These are phyloP conservation scores for Callyntrura guangdongensis DNA, from an alignment of 2,888 invertebrate species.

Conservation along the genomic window DNA sequence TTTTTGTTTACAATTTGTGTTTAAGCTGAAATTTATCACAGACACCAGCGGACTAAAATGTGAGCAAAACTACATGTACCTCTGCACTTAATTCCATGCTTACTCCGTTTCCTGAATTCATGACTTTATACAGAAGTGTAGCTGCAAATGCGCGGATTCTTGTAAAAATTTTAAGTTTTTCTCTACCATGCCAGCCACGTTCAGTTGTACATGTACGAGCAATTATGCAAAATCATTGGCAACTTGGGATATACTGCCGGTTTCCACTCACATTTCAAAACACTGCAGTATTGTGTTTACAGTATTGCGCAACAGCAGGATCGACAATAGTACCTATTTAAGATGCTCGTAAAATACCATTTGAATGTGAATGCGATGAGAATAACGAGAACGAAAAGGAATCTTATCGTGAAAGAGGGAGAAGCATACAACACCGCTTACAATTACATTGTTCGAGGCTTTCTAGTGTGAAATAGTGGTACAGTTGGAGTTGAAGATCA, in stretches of 20 bases:
- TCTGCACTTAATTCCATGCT: too few species aligned
- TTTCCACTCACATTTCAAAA: neutral
- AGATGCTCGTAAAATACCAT: too few species aligned
- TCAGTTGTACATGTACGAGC: neutral
- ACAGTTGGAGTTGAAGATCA: neutral
- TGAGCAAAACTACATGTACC: neutral
- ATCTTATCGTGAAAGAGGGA: too few species aligned
- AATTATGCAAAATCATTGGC: conserved; percentile 41
- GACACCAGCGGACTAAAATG: neutral
- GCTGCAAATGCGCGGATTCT: neutral
- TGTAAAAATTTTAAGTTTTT: neutral
- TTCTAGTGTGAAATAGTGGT: too few species aligned
- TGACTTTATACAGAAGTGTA: neutral
- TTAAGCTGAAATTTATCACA: neutral
- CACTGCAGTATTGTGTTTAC: neutral
- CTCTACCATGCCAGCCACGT: neutral
- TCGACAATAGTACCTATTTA: too few species aligned
- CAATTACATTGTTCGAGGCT: neutral
- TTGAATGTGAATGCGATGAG: too few species aligned
- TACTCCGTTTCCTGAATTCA: too few species aligned
- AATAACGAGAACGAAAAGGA: too few species aligned
- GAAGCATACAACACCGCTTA: neutral
- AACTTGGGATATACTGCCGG: neutral
- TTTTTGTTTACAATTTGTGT: conserved; percentile 7
- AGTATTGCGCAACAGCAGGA: conserved; percentile 1